These are phyloP conservation scores for Patiria pectinifera DNA, from an alignment of 53 echinoderm and acorn worm species.

Conservation along the genomic window DNA sequence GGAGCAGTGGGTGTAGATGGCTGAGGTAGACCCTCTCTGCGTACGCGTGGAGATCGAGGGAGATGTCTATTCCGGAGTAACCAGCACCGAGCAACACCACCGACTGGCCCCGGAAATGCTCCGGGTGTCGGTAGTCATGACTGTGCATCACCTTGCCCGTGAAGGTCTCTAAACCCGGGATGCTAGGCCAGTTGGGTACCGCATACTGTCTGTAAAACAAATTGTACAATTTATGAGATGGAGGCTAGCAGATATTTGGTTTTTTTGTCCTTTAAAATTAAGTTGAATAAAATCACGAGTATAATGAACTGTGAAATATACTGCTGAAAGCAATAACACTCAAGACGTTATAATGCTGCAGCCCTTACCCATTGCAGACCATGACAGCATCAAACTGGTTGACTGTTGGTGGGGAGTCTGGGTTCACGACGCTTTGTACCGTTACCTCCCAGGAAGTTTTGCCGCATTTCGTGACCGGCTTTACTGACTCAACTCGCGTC, in stretches of 20 bases:
- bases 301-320: too few relatives aligned
- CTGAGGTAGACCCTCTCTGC: slow-evolving; percentile 76
- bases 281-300: not conserved
- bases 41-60: slow-evolving; percentile 61
- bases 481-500: slow-evolving; percentile 81
- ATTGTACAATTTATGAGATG: not conserved
- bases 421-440: slow-evolving; percentile 65
- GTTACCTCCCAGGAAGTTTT: slow-evolving; percentile 75
- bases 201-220: slow-evolving; percentile 73
- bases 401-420: slow-evolving; percentile 8
- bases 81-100: slow-evolving; percentile 85
- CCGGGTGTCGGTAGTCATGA: slow-evolving; percentile 86
- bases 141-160: slow-evolving; percentile 81
- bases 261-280: not conserved
- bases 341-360: not conserved
- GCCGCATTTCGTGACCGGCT: slow-evolving; percentile 47
- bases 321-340: too few relatives aligned
- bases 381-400: slow-evolving; percentile 85
- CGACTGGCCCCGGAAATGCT: slow-evolving; percentile 67
- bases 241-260: not conserved
- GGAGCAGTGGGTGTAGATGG: slow-evolving; percentile 61
- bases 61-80: slow-evolving; percentile 79
- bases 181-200: slow-evolving; percentile 71
- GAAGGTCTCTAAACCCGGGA: slow-evolving; percentile 82
- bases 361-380: slow-evolving; percentile 91